Evolutionary conservation across 2,888 invertebrate species (phyloP), one percentile per base, ranked within the genome.

Genomic region (Steinernema carpocapsae): DNA sequence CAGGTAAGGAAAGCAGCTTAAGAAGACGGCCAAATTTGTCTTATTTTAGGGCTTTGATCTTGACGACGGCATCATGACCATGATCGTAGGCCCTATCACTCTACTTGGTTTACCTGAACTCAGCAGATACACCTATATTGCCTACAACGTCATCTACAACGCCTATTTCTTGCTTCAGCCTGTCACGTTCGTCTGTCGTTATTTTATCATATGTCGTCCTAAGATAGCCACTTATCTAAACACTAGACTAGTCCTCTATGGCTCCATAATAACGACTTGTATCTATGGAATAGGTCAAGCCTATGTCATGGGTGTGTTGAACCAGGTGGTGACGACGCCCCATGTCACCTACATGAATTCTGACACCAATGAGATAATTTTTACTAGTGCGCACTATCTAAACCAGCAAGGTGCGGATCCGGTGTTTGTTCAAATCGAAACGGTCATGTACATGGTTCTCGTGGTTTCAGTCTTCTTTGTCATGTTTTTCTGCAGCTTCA

Each of bases 401-500:
- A 12, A 22, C 26, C 56, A 56, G 26, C 12, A 22, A 7, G n/a
- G 26, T 6, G 26, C 14, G n/a, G 10, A 22, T 10, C 7, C 26
- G 56, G 26, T 56, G 56, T 24, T 26, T 6, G 26, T 24, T 22
- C n/a, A 56, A 12, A 26, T 56, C 4, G 26, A n/a, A n/a, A n/a
- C n/a, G n/a, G n/a, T 56, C 6, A 14, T 56, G n/a, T 56, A 56
- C 26, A 26, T 26, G 26, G 1, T 26, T 22, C 56, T 56, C 7
- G 26, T 56, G 24, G 56, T 56, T 3, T 22, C 26, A 14, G 56
- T 56, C 26, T 26, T 56, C 56, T 56, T 19, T 14, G 12, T 24
- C 2, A 56, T 56, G 56, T 19, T 56, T 17, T 56, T 56, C 56
- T 56, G 56, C 56, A 56, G 56, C 26, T 19, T 56, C 26, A 56